Percentiles rank a stretch among this genome's conserved stretches.
phyloP scores from a whole-genome alignment of 2,797 vertebrate genomes.

The Fundulus diaphanus region DNA sequence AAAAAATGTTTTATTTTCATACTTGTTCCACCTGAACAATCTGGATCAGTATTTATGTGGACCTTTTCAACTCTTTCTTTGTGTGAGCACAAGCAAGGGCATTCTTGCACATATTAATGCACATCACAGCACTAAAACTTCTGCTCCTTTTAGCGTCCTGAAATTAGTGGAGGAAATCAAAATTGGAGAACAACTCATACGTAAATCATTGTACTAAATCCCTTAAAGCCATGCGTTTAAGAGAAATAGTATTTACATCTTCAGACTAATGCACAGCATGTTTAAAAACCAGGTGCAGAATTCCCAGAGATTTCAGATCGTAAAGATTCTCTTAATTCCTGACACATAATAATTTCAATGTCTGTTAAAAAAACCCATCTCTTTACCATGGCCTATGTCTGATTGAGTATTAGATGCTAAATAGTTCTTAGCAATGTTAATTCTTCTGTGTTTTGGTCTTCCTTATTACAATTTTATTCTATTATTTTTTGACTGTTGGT shows the following conservation, averaged over 20 bases:
- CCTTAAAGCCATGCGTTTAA: neutral
- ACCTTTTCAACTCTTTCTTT: neutral
- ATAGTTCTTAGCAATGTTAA: no score
- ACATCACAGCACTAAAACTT: neutral
- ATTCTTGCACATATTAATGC: neutral
- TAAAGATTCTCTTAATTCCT: neutral
- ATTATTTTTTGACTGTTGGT: no score
- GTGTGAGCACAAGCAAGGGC: neutral
- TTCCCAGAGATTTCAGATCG: neutral
- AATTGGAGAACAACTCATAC: neutral
- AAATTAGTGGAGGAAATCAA: neutral
- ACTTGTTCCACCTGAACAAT: neutral
- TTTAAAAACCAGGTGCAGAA: neutral
- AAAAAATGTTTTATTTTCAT: constrained; percentile 7
- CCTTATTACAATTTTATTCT: no score
- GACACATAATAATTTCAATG: no score
- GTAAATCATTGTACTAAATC: neutral
- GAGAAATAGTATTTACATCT: neutral
- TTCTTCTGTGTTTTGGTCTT: no score
- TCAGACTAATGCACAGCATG: neutral
- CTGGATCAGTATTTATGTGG: neutral
- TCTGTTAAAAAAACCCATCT: no score
- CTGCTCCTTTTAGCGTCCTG: neutral
- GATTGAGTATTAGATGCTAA: no score
- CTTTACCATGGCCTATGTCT: no score